These are phyloP conservation scores for Meleagris gallopavo DNA, from an alignment of 2,113 vertebrate genomes.

Conservation along the genomic window DNA sequence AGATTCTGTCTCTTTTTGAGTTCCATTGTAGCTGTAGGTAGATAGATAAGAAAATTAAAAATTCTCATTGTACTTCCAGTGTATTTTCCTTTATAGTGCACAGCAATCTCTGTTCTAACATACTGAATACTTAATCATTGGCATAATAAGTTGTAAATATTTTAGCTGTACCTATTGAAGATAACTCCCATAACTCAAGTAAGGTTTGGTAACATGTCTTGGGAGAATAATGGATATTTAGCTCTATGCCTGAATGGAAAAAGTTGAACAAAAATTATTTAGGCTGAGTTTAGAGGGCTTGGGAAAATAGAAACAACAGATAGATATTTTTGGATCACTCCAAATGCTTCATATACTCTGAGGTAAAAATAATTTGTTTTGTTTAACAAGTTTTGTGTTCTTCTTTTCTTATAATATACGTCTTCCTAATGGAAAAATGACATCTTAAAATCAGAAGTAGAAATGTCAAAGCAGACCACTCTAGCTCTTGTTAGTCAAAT, in stretches of 20 bases:
- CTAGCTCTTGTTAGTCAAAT: neutral
- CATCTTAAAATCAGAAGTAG: neutral
- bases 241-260: neutral
- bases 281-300: neutral
- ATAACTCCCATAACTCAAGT: neutral
- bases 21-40: neutral
- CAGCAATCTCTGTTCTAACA: neutral
- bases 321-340: neutral
- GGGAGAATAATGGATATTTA: neutral
- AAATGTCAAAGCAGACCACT: constrained; percentile 6
- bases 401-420: neutral
- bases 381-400: neutral
- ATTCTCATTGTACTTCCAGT: neutral
- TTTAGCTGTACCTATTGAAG: neutral
- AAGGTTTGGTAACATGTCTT: neutral
- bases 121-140: neutral
- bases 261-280: constrained; percentile 14
- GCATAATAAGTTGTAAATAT: neutral
- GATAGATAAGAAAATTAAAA: neutral
- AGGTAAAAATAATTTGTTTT: neutral
- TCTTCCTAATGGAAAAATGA: neutral
- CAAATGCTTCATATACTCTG: neutral
- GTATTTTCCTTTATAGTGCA: constrained; percentile 5
- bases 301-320: neutral
- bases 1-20: neutral